phyloP scores from a whole-genome alignment of 2,113 vertebrate species.

The Phylloscopus trochiloides region DNA sequence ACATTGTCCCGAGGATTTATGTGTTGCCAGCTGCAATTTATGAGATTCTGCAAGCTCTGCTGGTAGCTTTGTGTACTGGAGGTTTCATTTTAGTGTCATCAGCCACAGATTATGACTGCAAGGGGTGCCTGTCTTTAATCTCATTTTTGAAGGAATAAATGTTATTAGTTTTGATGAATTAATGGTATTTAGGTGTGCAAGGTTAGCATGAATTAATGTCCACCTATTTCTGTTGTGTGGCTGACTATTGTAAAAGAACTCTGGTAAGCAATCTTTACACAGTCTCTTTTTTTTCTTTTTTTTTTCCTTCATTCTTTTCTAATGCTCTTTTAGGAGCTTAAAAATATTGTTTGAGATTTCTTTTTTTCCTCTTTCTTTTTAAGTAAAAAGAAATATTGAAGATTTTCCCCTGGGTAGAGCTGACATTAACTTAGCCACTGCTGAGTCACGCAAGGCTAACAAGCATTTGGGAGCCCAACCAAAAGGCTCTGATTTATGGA shows the following conservation, averaged over 20 bases:
- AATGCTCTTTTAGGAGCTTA: slow-evolving; percentile 41
- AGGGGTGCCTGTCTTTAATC: slow-evolving; percentile 74
- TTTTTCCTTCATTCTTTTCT: neutral
- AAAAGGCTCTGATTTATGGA: neutral
- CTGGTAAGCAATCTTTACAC: slow-evolving; percentile 17
- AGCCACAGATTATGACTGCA: slow-evolving; percentile 68
- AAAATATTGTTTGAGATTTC: slow-evolving; percentile 6
- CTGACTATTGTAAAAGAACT: slow-evolving; percentile 39
- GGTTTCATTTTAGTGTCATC: slow-evolving; percentile 54
- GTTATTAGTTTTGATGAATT: slow-evolving; percentile 79
- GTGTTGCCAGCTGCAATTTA: slow-evolving; percentile 1
- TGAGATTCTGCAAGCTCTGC: slow-evolving; percentile 39
- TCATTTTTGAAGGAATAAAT: slow-evolving; percentile 78
- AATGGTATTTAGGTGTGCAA: slow-evolving; percentile 75
- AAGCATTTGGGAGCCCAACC: neutral
- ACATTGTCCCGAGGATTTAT: slow-evolving; percentile 23
- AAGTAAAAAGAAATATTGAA: slow-evolving; percentile 52
- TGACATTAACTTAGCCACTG: slow-evolving; percentile 55
- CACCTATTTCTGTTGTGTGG: slow-evolving; percentile 58
- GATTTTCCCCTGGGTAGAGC: slow-evolving; percentile 15
- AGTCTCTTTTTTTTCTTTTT: neutral
- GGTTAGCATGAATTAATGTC: slow-evolving; percentile 71
- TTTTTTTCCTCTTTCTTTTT: slow-evolving; percentile 14
- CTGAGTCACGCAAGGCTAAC: slow-evolving; percentile 47
- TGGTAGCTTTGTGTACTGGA: slow-evolving; percentile 26